Conservation (phyloP, 2,113 vertebrate genomes). For the Stictonetta naevosa region DNA sequence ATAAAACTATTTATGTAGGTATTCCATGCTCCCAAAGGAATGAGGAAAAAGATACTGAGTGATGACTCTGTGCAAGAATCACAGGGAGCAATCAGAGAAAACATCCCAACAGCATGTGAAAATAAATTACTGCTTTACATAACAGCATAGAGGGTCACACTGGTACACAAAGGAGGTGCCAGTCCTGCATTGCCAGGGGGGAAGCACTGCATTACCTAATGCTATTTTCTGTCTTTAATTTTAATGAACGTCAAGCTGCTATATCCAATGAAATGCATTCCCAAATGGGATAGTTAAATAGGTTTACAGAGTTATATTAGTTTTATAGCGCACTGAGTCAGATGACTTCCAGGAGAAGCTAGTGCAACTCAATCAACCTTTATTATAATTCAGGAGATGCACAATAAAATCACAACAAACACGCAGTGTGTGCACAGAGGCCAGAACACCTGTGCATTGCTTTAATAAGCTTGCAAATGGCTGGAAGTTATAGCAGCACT, state of each 20-base stretch:
- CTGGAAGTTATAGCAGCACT: not conserved
- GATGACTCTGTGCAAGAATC: fast-evolving
- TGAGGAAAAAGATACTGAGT: not conserved
- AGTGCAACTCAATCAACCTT: slow-evolving; percentile 3
- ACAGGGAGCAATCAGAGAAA: not conserved
- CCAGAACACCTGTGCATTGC: not conserved
- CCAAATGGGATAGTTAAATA: slow-evolving; percentile 4
- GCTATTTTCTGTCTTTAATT: slow-evolving; percentile 33
- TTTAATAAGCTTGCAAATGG: not conserved
- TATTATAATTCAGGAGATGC: not conserved
- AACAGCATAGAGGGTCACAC: not conserved
- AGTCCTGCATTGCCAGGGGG: not conserved
- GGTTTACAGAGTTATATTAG: not conserved
- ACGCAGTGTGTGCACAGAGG: not conserved
- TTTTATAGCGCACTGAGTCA: slow-evolving; percentile 14
- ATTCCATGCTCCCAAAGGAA: not conserved
- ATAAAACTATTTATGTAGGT: not conserved
- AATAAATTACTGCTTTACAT: not conserved
- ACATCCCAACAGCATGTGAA: not conserved
- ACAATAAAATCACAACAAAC: not conserved
- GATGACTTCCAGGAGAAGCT: not conserved
- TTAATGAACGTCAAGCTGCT: slow-evolving; percentile 19
- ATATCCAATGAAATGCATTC: not conserved
- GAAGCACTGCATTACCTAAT: not conserved
- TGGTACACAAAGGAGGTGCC: not conserved